These are phyloP conservation scores for Cyanistes caeruleus DNA, from an alignment of 2,113 vertebrate species.

Conservation along the genomic window DNA sequence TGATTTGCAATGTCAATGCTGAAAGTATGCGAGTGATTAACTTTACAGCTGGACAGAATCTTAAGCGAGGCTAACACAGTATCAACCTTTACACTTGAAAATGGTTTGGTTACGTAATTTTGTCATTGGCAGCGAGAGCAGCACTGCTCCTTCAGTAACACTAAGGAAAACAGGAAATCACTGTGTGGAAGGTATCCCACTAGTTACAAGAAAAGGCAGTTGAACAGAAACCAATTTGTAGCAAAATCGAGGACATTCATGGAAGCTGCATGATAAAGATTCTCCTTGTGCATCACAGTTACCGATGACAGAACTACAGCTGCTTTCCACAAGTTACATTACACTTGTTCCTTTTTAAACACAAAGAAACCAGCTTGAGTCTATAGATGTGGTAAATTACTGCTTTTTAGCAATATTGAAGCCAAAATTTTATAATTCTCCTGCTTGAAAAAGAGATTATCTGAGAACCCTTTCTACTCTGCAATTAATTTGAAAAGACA, in stretches of 20 bases:
- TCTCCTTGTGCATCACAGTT: background rate
- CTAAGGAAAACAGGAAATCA: background rate
- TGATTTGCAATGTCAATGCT: background rate
- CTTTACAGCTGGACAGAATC: background rate
- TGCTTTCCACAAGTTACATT: background rate
- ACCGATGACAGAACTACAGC: background rate
- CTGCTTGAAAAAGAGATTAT: background rate
- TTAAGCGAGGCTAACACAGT: background rate
- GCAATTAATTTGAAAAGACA: background rate
- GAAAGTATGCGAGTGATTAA: background rate
- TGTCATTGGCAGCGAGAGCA: background rate
- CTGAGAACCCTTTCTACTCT: background rate
- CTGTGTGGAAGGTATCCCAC: slow-evolving; percentile 8
- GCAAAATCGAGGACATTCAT: slow-evolving; percentile 23
- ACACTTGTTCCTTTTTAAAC: background rate
- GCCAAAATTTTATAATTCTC: background rate
- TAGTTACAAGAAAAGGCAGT: background rate
- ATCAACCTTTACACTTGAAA: background rate
- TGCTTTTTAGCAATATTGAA: background rate
- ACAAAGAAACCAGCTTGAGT: background rate
- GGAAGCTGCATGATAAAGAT: background rate
- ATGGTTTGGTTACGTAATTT: background rate
- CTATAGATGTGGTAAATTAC: background rate
- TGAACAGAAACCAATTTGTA: background rate
- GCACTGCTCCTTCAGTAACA: background rate